Evolutionary conservation across 2,797 vertebrate genomes (phyloP), one percentile per base, ranked within the genome.

Genomic region (Nyctalus aviator): DNA sequence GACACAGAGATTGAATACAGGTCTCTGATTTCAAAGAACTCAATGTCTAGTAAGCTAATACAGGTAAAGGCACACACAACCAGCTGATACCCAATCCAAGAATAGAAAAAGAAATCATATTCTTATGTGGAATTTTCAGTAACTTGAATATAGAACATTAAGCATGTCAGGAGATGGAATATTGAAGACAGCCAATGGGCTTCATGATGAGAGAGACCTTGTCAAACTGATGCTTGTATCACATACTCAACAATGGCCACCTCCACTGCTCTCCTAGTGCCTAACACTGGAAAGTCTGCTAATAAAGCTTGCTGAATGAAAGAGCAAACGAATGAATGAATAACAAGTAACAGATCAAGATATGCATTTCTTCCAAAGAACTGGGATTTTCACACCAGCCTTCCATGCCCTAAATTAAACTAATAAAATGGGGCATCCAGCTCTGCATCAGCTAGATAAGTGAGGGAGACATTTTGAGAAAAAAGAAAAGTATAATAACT

Each of bases 291-390:
- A 93, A 84, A 71, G 17, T 8, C 57, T 88, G 91, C 25, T 81
- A 27, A 72, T 77, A 72, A 84, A 27, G 23, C 7, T 41, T 88
- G 8, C 23, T 92, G 23, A 78, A 75, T 77, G 30, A 77, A 69
- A 91, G 17, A 32, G 15, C 15, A 11, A 83, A 85, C 3, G 0
- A 73, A 73, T 27, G 7, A 90, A 93, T 62, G 66, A 66, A 53
- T 91, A 72, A 94, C 30, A 86, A 88, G 5, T 69, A 85, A 83
- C 25, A 93, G 13, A 92, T 72, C 15, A 84, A 93, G 9, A 84
- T 32, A 1, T 41, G 23, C 25, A 41, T 85, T 35, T 27, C 11
- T 77, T 8, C 25, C 23, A 62, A 93, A 83, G 32, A 79, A 64
- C 4, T 75, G 23, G 25, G 25, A 79, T 66, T 89, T 90, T 84